Conservation (phyloP, 53 echinoderm and acorn worm genomes). For the Holothuria scabra region DNA sequence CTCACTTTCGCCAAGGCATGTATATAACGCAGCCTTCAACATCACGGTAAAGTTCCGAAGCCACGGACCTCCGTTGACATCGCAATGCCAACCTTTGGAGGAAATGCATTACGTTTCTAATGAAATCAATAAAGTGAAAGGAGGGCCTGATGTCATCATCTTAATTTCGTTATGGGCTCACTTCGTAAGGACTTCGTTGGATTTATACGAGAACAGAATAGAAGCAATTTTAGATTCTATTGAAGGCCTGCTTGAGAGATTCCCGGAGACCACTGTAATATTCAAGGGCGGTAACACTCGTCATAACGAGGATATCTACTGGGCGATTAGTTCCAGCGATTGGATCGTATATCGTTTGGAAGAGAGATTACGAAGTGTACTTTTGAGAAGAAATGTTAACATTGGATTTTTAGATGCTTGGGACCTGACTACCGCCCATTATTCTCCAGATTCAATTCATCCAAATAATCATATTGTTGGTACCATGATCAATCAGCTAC, state of each 20-base stretch:
- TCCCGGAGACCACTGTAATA: not conserved
- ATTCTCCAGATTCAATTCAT: not conserved
- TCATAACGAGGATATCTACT: not conserved
- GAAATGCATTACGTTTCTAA: not conserved
- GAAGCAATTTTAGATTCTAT: not conserved
- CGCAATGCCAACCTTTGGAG: not conserved
- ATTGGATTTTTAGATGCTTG: slow-evolving; percentile 4
- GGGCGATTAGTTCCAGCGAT: not conserved
- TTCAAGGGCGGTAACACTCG: slow-evolving; percentile 24
- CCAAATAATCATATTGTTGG: not conserved
- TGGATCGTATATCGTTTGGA: slow-evolving; percentile 7
- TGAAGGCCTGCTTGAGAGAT: not conserved
- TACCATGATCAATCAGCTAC: not conserved
- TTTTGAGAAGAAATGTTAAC: not conserved
- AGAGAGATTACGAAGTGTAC: not conserved
- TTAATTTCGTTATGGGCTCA: slow-evolving; percentile 15
- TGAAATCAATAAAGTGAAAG: not conserved
- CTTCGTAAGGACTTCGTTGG: not conserved
- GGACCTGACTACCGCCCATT: slow-evolving; percentile 5
- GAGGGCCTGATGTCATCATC: not conserved
- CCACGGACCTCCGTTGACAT: slow-evolving; percentile 1
- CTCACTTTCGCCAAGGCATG: not conserved
- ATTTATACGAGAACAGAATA: slow-evolving; percentile 10
- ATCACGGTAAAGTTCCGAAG: not conserved
- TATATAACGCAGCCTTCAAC: not conserved